Evolutionary conservation across 1,140 invertebrate species (phyloP).

Genomic region (Drosophila nannoptera): DNA sequence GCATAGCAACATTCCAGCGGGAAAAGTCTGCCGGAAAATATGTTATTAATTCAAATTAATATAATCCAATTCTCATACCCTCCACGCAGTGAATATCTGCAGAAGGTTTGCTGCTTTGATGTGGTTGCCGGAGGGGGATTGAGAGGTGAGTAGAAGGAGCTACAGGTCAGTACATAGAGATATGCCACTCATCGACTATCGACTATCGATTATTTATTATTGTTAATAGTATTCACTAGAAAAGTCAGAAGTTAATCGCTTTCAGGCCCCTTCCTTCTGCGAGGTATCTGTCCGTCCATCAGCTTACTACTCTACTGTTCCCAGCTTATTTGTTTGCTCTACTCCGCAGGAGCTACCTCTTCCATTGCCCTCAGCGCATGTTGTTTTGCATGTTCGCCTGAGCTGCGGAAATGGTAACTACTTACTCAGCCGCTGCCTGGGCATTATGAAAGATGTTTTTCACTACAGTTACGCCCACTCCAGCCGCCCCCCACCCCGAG

Average conservation of each 20-base stretch:
- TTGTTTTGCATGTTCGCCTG: conserved; percentile 11
- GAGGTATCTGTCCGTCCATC: background rate
- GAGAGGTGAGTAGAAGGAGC: too few species aligned
- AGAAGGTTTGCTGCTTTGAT: background rate
- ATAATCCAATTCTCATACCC: conserved; percentile 56
- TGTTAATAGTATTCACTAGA: too few species aligned
- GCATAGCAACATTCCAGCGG: conserved; percentile 46
- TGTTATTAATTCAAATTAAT: conserved; percentile 78
- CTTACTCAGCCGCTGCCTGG: conserved; percentile 54
- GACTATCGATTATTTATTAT: too few species aligned
- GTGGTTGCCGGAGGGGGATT: too few species aligned
- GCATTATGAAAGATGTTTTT: conserved; percentile 58
- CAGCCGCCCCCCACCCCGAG: background rate
- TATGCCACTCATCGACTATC: too few species aligned
- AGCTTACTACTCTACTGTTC: background rate
- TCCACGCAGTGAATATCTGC: background rate
- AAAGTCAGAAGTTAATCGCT: too few species aligned
- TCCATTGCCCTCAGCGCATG: conserved; percentile 2
- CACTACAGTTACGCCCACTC: background rate
- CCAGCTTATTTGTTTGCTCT: background rate
- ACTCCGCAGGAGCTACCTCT: background rate
- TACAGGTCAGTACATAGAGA: too few species aligned
- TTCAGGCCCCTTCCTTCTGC: too few species aligned
- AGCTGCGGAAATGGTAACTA: conserved; percentile 55
- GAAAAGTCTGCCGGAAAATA: conserved; percentile 64